Evolutionary conservation across 2,113 vertebrate genomes (phyloP), one percentile per base, ranked within the genome.

Genomic region (Lepus americanus): DNA sequence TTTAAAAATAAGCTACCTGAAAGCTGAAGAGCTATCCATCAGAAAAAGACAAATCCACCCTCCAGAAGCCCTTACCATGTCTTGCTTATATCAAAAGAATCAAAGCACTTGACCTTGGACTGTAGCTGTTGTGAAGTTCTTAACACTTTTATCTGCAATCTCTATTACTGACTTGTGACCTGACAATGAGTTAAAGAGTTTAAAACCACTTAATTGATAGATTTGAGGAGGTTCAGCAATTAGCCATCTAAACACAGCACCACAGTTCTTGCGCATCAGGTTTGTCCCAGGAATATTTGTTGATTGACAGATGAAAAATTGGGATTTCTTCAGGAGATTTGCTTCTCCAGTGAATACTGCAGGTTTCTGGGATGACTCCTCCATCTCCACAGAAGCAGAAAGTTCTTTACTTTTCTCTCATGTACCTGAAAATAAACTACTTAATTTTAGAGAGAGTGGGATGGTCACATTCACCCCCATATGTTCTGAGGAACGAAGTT

Each of bases 351-450:
- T 49, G 27, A 94, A 69, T 55, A 27, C 44, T 81, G 2, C 36
- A 70, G 12, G 22, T 69, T 94, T 94, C 23, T 87, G 31, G 51
- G n/a, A 44, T 82, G 33, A 88, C 51, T 84, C 81, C 67, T 49
- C 36, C 20, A 55, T 87, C 72, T 76, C 69, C 39, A 92, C n/a
- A 87, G 59, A 94, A 69, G 83, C 17, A 79, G 59, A 88, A 88
- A 74, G n/a, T 67, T 82, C 49, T 87, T 36, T 9, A 14, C n/a
- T 44, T 63, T 86, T 86, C 39, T 79, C n/a, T 72, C 79, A 95
- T 61, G 49, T 31, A 82, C 20, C 79, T 63, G 44, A 95, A 96
- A 96, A 89, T 88, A 91, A 95, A 86, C 83, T 61, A 81, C 49
- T 72, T 95, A 17, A 14, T 88, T 93, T 88, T 61, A 59, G 20